These are phyloP conservation scores for Parazoanthus atlanticus DNA, from an alignment of 92 coral and sea anemone genomes.

Conservation along the genomic window DNA sequence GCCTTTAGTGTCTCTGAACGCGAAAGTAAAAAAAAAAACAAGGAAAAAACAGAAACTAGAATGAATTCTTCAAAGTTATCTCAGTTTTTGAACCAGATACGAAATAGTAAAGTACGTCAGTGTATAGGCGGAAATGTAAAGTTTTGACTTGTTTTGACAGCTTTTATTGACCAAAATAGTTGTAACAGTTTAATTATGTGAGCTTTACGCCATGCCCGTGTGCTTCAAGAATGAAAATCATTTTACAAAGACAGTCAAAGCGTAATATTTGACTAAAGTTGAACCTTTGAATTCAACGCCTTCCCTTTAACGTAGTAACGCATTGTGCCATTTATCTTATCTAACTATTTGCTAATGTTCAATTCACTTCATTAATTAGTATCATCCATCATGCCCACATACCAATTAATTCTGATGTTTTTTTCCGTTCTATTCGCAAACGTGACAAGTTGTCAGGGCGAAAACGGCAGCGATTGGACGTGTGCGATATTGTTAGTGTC, in stretches of 20 bases:
- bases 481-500: not conserved
- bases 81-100: not conserved
- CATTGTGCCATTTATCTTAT: not conserved
- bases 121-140: no score
- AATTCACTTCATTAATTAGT: not conserved
- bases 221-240: not conserved
- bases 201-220: not conserved
- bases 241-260: not conserved
- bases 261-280: not conserved
- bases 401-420: slow-evolving; percentile 21
- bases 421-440: slow-evolving; percentile 3
- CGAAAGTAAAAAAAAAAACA: not conserved
- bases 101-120: not conserved
- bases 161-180: not conserved
- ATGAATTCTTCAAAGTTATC: no score
- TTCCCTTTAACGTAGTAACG: no score
- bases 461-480: slow-evolving; percentile 5
- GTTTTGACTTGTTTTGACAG: not conserved
- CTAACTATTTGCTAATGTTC: not conserved
- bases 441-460: slow-evolving; percentile 7
- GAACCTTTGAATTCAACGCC: not conserved
- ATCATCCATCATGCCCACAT: not conserved
- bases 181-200: not conserved
- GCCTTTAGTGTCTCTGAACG: not conserved
- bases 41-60: not conserved